These are phyloP conservation scores for Scolopax mira DNA, from an alignment of 2,113 vertebrate species.

Conservation along the genomic window DNA sequence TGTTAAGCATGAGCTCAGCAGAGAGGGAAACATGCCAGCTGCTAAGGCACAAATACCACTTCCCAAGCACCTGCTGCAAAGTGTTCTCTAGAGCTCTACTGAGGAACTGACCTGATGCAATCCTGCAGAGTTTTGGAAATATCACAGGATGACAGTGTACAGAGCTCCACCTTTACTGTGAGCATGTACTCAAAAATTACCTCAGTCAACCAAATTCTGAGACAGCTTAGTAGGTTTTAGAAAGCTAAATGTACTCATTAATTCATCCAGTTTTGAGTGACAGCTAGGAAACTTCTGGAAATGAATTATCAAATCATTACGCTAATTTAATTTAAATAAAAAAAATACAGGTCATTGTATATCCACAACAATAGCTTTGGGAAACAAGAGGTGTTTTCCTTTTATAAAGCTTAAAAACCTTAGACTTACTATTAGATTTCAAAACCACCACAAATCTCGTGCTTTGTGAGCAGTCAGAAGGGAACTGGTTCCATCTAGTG, in stretches of 20 bases:
- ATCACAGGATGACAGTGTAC: background rate
- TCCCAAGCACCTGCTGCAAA: background rate
- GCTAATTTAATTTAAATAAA: background rate
- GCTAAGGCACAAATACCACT: background rate
- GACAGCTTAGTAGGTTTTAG: background rate
- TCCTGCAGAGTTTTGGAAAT: background rate
- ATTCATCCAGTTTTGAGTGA: background rate
- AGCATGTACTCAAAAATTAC: background rate
- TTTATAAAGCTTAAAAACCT: background rate
- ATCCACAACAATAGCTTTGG: background rate
- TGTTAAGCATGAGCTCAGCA: background rate
- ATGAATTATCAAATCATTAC: background rate
- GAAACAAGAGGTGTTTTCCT: background rate
- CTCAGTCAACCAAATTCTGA: background rate
- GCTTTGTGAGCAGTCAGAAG: background rate
- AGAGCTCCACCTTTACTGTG: background rate
- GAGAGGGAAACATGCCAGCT: background rate
- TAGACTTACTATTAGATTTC: background rate
- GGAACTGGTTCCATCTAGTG: slow-evolving; percentile 62
- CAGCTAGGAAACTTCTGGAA: background rate
- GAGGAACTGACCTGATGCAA: background rate
- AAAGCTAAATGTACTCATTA: background rate
- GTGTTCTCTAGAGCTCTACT: background rate
- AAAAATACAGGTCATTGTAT: background rate
- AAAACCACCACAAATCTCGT: background rate